Conservation (phyloP, 2,113 vertebrate species). For the Macaca nemestrina region DNA sequence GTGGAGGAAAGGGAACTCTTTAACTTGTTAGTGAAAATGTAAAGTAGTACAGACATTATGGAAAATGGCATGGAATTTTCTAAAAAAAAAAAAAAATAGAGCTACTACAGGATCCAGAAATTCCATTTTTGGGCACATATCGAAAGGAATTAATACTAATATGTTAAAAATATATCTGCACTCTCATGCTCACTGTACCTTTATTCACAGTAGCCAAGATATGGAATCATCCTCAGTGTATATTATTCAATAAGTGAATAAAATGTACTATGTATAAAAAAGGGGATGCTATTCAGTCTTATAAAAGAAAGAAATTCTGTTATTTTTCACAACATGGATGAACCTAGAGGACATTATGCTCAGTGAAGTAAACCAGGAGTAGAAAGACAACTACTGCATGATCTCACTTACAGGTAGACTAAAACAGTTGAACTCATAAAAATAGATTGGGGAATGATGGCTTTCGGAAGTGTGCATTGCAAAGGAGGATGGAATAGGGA, state of each 20-base stretch:
- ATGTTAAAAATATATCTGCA: not conserved
- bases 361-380: not conserved
- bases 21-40: not conserved
- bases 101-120: not conserved
- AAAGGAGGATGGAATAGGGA: not conserved
- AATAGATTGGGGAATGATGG: not conserved
- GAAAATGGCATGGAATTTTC: not conserved
- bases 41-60: not conserved
- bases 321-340: not conserved
- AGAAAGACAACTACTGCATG: not conserved
- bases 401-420: not conserved
- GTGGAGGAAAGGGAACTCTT: not conserved
- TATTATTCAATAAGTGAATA: not conserved
- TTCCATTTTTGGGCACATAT: too few species aligned
- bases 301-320: not conserved
- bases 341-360: not conserved
- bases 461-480: not conserved
- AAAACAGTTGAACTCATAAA: not conserved
- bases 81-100: not conserved
- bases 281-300: not conserved
- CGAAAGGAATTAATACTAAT: not conserved
- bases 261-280: not conserved
- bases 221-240: not conserved
- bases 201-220: too few species aligned
- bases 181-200: not conserved